A percentile compares a stretch with the other conserved stretches of the same genome.
These are phyloP conservation scores for Eupithecia exiguata DNA, from an alignment of 2,888 invertebrate species.

Conservation along the genomic window DNA sequence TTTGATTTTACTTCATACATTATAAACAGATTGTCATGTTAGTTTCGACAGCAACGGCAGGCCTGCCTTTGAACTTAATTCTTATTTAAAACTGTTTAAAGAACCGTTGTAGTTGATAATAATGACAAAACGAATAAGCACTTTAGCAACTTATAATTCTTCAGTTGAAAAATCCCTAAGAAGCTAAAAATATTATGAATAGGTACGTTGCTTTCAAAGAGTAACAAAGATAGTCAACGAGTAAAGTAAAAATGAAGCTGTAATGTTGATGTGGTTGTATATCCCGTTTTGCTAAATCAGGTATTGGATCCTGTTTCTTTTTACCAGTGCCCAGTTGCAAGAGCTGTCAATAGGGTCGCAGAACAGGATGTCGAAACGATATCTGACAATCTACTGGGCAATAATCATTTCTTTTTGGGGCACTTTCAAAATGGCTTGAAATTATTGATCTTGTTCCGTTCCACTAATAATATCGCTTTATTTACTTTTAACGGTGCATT, in stretches of 20 bases:
- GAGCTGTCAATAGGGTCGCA: conserved; percentile 24
- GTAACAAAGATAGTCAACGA: not conserved
- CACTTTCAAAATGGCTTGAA: conserved; percentile 24
- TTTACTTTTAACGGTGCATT: conserved; percentile 3
- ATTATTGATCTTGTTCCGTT: conserved; percentile 14
- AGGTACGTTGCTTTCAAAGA: not conserved
- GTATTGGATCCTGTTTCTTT: conserved; percentile 39
- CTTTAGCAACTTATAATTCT: not conserved
- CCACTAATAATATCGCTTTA: conserved; percentile 9
- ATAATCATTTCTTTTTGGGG: conserved; percentile 19
- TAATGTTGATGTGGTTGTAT: conserved; percentile 27
- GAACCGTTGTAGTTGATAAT: not conserved
- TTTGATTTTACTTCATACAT: not conserved
- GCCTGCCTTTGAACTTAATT: not conserved
- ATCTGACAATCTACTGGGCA: conserved; percentile 8
- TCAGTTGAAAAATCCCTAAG: not conserved
- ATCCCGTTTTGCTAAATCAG: conserved; percentile 40
- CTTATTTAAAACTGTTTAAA: not conserved
- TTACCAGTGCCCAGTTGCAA: conserved; percentile 32
- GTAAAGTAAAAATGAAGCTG: conserved; percentile 31
- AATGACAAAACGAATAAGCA: not conserved
- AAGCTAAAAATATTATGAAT: not conserved
- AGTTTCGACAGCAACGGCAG: not conserved
- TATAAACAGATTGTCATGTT: not conserved
- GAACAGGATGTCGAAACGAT: conserved; percentile 26